These are phyloP conservation scores for Calameuta pallipes DNA, from an alignment of 2,888 invertebrate genomes.

Conservation along the genomic window DNA sequence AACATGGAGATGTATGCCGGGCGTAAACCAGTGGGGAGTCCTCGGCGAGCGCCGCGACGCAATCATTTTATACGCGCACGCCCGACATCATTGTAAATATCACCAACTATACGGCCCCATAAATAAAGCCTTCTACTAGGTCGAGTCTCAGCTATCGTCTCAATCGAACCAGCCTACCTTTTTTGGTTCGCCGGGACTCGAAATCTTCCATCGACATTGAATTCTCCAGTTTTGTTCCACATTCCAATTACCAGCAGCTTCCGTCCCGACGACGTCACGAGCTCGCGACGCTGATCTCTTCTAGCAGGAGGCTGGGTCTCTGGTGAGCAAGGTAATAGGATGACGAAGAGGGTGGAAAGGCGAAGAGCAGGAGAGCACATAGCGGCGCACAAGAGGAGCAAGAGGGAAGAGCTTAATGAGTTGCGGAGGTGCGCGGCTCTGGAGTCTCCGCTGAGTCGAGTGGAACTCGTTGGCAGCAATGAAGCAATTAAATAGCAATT, in stretches of 20 bases:
- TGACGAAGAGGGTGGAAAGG: background rate
- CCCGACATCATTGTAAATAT: slow-evolving; percentile 63
- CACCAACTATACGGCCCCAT: slow-evolving; percentile 59
- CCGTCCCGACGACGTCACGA: background rate
- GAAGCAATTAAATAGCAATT: slow-evolving; percentile 52
- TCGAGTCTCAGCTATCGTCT: slow-evolving; percentile 14
- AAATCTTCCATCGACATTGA: background rate
- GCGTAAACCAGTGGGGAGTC: slow-evolving; percentile 63
- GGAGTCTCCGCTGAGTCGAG: background rate
- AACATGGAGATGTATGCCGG: slow-evolving; percentile 51
- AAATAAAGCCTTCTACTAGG: slow-evolving; percentile 42
- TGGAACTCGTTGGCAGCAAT: slow-evolving; percentile 28
- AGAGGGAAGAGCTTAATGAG: slow-evolving; percentile 28
- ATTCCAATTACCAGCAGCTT: background rate
- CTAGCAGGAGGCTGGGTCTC: background rate
- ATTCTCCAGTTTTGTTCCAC: background rate
- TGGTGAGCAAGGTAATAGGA: background rate
- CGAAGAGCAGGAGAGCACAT: background rate
- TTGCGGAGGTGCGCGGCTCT: slow-evolving; percentile 9
- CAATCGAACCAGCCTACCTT: background rate
- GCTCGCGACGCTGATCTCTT: background rate
- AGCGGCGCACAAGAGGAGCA: background rate
- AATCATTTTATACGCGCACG: slow-evolving; percentile 47
- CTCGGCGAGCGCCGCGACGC: slow-evolving; percentile 44
- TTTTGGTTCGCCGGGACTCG: background rate